Evolutionary conservation across 1,140 invertebrate genomes (phyloP).

Genomic region (Holotrichia oblita): DNA sequence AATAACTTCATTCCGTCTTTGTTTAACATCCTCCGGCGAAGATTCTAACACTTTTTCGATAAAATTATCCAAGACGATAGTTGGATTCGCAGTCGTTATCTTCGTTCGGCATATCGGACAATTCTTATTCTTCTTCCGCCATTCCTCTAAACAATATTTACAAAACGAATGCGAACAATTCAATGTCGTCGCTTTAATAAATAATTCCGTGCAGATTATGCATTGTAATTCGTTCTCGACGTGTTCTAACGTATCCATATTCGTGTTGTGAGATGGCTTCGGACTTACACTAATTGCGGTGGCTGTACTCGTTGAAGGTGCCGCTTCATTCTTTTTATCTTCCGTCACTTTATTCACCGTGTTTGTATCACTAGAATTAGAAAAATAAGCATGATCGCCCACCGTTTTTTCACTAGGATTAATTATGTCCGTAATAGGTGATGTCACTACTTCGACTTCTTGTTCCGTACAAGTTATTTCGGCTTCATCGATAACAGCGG

Average conservation of each 20-base stretch:
- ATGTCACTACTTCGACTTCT: not conserved
- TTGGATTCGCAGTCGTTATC: conserved; percentile 48
- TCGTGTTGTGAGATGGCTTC: not conserved
- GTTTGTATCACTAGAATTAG: not conserved
- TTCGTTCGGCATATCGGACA: conserved; percentile 76
- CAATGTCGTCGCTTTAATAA: conserved; percentile 74
- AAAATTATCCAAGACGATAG: conserved; percentile 55
- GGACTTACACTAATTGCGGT: not conserved
- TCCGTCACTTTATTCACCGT: not conserved
- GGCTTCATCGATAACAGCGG: not conserved
- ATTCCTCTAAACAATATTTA: conserved; percentile 74
- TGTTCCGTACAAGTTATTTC: not conserved
- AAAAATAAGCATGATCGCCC: not conserved
- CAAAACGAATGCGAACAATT: conserved; percentile 85
- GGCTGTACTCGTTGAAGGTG: not conserved
- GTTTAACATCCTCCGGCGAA: conserved; percentile 23
- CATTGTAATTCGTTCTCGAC: conserved; percentile 82
- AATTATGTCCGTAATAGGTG: not conserved
- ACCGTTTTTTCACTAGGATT: not conserved
- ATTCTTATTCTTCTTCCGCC: conserved; percentile 76
- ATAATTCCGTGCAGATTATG: conserved; percentile 81
- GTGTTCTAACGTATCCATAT: conserved; percentile 58
- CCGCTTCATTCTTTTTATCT: not conserved
- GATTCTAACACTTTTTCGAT: conserved; percentile 48
- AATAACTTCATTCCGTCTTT: not conserved